phyloP scores from a whole-genome alignment of 2,113 vertebrate genomes.

The Mesocricetus auratus region DNA sequence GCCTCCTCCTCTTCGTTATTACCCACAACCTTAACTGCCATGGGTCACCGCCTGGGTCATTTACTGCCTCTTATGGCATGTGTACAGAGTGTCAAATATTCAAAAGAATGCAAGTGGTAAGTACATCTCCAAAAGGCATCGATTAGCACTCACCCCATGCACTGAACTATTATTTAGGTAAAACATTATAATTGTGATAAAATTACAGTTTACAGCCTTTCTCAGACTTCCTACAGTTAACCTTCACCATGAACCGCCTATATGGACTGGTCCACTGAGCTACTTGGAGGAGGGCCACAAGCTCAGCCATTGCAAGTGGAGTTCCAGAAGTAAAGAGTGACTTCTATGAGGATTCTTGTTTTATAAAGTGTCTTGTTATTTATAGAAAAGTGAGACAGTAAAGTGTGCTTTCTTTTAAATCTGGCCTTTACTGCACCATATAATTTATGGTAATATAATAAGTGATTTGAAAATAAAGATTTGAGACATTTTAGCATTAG shows the following conservation, averaged over 20 bases:
- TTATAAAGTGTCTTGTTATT: conserved; percentile 87
- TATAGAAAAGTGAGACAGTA: conserved; percentile 90
- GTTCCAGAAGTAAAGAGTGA: conserved; percentile 73
- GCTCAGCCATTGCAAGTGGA: conserved; percentile 75
- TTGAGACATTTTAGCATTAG: conserved; percentile 92
- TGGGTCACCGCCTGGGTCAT: conserved; percentile 59
- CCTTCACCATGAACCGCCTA: conserved; percentile 88
- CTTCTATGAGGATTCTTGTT: conserved; percentile 83
- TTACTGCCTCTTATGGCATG: conserved; percentile 63
- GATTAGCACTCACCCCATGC: conserved; percentile 84
- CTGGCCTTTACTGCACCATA: conserved; percentile 88
- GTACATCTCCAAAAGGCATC: conserved; percentile 86
- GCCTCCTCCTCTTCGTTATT: conserved; percentile 44
- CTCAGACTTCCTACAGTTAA: conserved; percentile 88
- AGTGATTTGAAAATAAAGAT: conserved; percentile 93
- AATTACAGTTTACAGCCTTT: conserved; percentile 86
- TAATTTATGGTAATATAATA: conserved; percentile 93
- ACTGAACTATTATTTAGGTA: conserved; percentile 85
- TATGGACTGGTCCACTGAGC: conserved; percentile 85
- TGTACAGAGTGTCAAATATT: conserved; percentile 77
- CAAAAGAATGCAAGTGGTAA: conserved; percentile 83
- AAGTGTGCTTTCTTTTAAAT: conserved; percentile 89
- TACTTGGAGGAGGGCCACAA: conserved; percentile 83
- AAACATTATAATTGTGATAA: conserved; percentile 87
- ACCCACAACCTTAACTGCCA: conserved; percentile 52